Evolutionary conservation across 2,797 vertebrate species (phyloP).

Genomic region (Botia kubotai): DNA sequence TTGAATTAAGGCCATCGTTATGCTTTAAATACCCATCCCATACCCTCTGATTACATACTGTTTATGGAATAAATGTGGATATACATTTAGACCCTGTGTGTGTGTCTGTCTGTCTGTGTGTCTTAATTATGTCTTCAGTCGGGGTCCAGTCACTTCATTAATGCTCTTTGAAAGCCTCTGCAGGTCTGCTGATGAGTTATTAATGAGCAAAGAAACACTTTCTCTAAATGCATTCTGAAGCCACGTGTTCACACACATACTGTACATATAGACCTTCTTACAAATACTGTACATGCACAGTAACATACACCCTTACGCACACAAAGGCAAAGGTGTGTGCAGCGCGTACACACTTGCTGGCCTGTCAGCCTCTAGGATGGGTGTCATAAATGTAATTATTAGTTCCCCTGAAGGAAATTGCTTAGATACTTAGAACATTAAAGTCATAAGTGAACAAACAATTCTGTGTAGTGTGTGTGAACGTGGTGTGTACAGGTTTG

Average conservation of each 20-base stretch:
- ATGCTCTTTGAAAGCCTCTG: constrained; percentile 69
- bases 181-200: constrained; percentile 66
- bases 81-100: not conserved
- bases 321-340: constrained; percentile 27
- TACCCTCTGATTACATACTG: not conserved
- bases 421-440: constrained; percentile 77
- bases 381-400: constrained; percentile 71
- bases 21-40: constrained; percentile 34
- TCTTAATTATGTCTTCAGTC: constrained; percentile 42
- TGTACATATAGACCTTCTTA: not conserved
- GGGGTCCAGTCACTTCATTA: constrained; percentile 67
- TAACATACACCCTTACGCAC: constrained; percentile 13
- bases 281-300: constrained; percentile 4
- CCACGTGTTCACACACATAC: constrained; percentile 53
- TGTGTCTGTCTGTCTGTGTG: constrained; percentile 2
- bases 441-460: constrained; percentile 79
- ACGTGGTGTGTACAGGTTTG: not conserved
- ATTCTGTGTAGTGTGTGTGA: constrained; percentile 51
- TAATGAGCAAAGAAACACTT: constrained; percentile 61
- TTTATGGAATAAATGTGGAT: not conserved
- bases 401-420: constrained; percentile 75
- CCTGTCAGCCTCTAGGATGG: constrained; percentile 69
- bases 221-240: constrained; percentile 31
- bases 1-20: constrained; percentile 53
- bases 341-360: constrained; percentile 48